Evolutionary conservation across 2,113 vertebrate genomes (phyloP).

Genomic region (Columba janthina): DNA sequence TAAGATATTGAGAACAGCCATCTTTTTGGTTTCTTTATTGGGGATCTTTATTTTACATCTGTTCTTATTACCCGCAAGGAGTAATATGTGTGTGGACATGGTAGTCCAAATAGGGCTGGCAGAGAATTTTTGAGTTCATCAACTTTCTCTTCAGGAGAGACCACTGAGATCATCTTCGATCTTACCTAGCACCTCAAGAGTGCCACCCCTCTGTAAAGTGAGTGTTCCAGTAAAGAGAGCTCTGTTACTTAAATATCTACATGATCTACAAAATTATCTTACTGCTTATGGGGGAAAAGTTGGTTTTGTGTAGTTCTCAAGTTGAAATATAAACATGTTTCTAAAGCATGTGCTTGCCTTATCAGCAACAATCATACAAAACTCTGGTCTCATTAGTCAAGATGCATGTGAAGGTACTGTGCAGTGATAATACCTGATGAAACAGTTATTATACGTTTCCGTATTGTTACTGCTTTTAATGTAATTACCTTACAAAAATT

Average conservation of each 20-base stretch:
- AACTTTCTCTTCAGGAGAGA: background rate
- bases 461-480: background rate
- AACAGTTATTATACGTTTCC: background rate
- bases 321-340: background rate
- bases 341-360: background rate
- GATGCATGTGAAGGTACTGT: background rate
- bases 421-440: background rate
- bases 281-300: background rate
- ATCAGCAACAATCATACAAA: background rate
- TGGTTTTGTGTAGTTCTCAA: background rate
- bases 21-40: background rate
- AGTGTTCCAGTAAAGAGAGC: background rate
- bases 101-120: background rate
- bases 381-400: background rate
- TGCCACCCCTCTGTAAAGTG: rapidly evolving
- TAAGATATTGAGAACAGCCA: background rate
- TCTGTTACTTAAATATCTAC: background rate
- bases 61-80: background rate
- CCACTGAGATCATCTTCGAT: background rate
- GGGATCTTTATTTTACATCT: background rate
- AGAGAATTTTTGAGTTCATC: background rate
- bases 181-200: background rate
- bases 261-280: background rate
- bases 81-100: background rate
- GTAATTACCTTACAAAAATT: background rate